Evolutionary conservation across 2,113 vertebrate genomes (phyloP).

Genomic region (Microcebus jonahi): DNA sequence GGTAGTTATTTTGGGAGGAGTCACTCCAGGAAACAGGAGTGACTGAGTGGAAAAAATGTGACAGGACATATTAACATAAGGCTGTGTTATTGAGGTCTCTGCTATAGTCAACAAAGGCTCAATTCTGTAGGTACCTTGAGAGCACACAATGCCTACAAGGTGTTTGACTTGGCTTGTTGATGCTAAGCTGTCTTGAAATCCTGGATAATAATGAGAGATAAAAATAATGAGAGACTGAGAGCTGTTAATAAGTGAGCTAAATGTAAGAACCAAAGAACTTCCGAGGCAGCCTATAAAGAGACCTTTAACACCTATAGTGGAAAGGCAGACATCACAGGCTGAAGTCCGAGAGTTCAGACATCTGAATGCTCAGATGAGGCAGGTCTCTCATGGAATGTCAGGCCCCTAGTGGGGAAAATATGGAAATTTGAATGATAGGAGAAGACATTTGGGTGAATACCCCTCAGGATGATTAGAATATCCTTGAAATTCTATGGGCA

Average conservation of each 20-base stretch:
- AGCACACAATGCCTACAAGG: neutral
- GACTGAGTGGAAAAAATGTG: neutral
- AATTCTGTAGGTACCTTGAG: neutral
- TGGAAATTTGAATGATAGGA: neutral
- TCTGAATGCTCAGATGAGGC: neutral
- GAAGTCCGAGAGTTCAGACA: neutral
- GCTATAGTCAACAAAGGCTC: neutral
- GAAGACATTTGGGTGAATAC: neutral
- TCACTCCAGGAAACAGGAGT: neutral
- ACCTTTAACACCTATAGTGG: neutral
- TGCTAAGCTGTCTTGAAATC: neutral
- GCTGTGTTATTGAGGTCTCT: neutral
- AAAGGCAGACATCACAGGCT: neutral
- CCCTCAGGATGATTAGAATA: neutral
- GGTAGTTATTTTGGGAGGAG: neutral
- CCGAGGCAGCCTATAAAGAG: neutral
- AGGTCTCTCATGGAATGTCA: neutral
- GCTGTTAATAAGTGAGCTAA: neutral
- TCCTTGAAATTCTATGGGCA: neutral
- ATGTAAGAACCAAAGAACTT: neutral
- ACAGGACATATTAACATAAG: neutral
- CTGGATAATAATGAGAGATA: neutral
- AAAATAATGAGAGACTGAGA: neutral
- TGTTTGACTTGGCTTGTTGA: neutral
- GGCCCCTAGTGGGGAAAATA: neutral